Evolutionary conservation across 2,888 invertebrate species (phyloP).

Genomic region (Mongoloraphidia duomilia): DNA sequence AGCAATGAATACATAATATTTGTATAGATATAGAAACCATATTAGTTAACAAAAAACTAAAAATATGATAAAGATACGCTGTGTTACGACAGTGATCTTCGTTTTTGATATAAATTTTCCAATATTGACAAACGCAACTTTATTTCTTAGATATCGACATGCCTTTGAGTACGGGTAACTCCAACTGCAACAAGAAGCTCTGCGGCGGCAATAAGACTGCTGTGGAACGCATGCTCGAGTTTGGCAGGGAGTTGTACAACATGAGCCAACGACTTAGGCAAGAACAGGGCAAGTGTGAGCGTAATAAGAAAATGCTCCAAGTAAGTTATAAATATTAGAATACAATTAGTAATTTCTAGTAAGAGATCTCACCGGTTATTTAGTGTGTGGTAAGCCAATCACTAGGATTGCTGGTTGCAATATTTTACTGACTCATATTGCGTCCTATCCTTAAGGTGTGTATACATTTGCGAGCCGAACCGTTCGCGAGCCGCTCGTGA

Average conservation of each 20-base stretch:
- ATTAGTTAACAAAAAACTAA: too few species aligned
- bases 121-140: constrained; percentile 4
- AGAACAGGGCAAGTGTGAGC: constrained; percentile 66
- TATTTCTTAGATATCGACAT: constrained; percentile 33
- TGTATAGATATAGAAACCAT: too few species aligned
- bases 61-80: too few species aligned
- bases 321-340: constrained; percentile 30
- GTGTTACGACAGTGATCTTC: not conserved
- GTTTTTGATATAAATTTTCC: constrained; percentile 1
- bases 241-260: constrained; percentile 84
- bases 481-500: too few species aligned
- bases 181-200: constrained; percentile 19
- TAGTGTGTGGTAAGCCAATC: too few species aligned
- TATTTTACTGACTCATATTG: too few species aligned
- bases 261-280: constrained; percentile 75
- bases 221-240: constrained; percentile 86
- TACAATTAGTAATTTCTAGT: not conserved
- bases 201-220: constrained; percentile 63
- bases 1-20: too few species aligned
- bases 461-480: too few species aligned
- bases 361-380: too few species aligned
- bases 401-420: too few species aligned
- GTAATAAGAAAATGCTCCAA: constrained; percentile 84
- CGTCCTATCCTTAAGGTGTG: too few species aligned
- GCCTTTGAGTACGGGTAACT: constrained; percentile 20